Evolutionary conservation across 2,888 invertebrate species (phyloP).

Genomic region (Folsomia candida): DNA sequence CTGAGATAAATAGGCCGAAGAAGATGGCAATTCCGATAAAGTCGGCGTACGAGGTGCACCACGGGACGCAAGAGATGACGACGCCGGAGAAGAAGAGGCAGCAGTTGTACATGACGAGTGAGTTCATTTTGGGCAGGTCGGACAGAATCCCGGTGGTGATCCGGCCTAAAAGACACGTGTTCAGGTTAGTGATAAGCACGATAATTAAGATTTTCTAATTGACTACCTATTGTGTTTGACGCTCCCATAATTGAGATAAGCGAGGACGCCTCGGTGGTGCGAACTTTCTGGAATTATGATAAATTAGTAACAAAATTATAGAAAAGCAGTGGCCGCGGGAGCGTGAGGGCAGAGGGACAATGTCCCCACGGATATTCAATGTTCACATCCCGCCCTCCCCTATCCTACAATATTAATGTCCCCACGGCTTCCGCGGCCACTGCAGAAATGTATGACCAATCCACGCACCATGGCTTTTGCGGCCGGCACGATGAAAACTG

Average conservation of each 20-base stretch:
- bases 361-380: no score
- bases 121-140: slow-evolving; percentile 67
- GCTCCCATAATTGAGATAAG: slow-evolving; percentile 49
- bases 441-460: no score
- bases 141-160: slow-evolving; percentile 56
- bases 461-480: slow-evolving; percentile 64
- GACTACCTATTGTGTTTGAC: slow-evolving; percentile 86
- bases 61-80: slow-evolving; percentile 76
- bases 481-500: slow-evolving; percentile 85
- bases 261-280: slow-evolving; percentile 51
- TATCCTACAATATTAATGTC: no score
- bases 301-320: background rate
- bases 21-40: slow-evolving; percentile 78
- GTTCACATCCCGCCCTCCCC: no score
- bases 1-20: slow-evolving; percentile 88
- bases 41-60: slow-evolving; percentile 69
- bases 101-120: slow-evolving; percentile 85
- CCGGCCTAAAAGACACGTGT: no score
- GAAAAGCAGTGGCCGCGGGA: background rate
- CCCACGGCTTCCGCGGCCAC: no score
- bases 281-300: slow-evolving; percentile 64
- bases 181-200: no score
- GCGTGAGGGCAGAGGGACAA: no score
- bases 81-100: slow-evolving; percentile 86
- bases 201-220: no score